These are phyloP conservation scores for Hycleus phaleratus DNA, from an alignment of 1,140 invertebrate genomes.

Conservation along the genomic window DNA sequence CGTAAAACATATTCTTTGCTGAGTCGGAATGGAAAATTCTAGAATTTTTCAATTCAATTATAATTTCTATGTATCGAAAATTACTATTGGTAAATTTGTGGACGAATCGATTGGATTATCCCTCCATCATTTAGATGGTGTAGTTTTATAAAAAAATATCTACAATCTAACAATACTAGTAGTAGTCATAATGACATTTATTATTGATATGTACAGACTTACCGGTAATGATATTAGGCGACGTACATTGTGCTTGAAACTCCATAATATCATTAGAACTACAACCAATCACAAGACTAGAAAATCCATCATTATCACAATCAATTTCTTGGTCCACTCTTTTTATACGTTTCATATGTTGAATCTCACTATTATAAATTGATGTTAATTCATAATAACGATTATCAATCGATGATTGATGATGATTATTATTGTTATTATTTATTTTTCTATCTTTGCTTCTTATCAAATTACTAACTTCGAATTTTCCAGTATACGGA, in stretches of 20 bases:
- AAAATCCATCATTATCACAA: slow-evolving; percentile 45
- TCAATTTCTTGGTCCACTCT: slow-evolving; percentile 39
- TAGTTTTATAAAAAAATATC: too few species aligned
- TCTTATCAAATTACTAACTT: slow-evolving; percentile 49
- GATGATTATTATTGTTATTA: slow-evolving; percentile 12
- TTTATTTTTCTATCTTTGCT: slow-evolving; percentile 34
- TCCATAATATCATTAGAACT: slow-evolving; percentile 62
- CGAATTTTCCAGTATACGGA: slow-evolving; percentile 61
- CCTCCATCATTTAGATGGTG: too few species aligned
- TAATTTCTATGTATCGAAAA: too few species aligned
- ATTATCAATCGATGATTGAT: slow-evolving; percentile 4
- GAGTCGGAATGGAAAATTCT: too few species aligned
- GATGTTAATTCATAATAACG: slow-evolving; percentile 36
- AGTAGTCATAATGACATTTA: too few species aligned
- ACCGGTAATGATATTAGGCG: slow-evolving; percentile 46
- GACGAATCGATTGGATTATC: too few species aligned
- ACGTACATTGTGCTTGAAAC: slow-evolving; percentile 58
- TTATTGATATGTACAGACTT: slow-evolving; percentile 20
- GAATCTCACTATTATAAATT: slow-evolving; percentile 10
- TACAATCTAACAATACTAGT: too few species aligned
- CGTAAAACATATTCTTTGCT: too few species aligned
- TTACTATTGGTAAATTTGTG: too few species aligned
- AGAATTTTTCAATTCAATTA: too few species aligned
- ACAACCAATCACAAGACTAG: slow-evolving; percentile 59
- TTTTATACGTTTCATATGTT: slow-evolving; percentile 27